A percentile compares a stretch with the other conserved stretches of the same genome.
phyloP scores from a whole-genome alignment of 2,888 invertebrate genomes.

The Tetragonisca angustula region DNA sequence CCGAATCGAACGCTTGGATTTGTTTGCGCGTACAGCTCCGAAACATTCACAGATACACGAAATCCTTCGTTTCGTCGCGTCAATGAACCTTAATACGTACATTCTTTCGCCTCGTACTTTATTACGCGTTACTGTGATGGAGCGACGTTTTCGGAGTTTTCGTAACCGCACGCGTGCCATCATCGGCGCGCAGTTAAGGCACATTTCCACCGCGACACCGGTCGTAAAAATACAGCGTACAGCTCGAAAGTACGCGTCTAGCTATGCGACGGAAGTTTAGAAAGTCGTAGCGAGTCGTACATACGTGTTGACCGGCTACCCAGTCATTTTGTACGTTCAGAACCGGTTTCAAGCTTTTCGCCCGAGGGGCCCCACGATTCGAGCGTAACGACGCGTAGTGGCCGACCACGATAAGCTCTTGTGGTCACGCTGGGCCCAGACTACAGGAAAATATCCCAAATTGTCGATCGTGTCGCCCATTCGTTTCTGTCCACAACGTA shows the following conservation, averaged over 20 bases:
- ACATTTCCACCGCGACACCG: slow-evolving; percentile 39
- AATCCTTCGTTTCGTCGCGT: no score
- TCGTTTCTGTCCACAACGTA: slow-evolving; percentile 17
- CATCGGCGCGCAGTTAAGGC: slow-evolving; percentile 11
- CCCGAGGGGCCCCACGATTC: slow-evolving; percentile 68
- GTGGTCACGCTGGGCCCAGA: slow-evolving; percentile 54
- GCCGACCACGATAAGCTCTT: slow-evolving; percentile 63
- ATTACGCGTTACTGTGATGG: background rate
- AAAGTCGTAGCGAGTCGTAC: slow-evolving; percentile 64
- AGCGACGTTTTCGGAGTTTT: slow-evolving; percentile 16
- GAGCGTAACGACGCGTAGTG: slow-evolving; percentile 73
- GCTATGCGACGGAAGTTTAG: slow-evolving; percentile 68
- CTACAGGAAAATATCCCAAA: slow-evolving; percentile 58
- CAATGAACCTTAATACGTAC: background rate
- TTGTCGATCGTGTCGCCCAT: slow-evolving; percentile 17
- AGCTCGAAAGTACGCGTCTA: slow-evolving; percentile 8
- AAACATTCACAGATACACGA: background rate
- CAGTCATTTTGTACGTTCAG: slow-evolving; percentile 60
- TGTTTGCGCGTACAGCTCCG: background rate
- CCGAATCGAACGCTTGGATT: background rate
- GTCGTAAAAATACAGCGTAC: slow-evolving; percentile 43
- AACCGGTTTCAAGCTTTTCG: slow-evolving; percentile 69
- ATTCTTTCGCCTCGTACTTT: background rate
- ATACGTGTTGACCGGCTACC: slow-evolving; percentile 60
- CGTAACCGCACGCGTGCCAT: background rate